Evolutionary conservation across 2,888 invertebrate genomes (phyloP), one percentile per base, ranked within the genome.

Genomic region (Galeruca laticollis): DNA sequence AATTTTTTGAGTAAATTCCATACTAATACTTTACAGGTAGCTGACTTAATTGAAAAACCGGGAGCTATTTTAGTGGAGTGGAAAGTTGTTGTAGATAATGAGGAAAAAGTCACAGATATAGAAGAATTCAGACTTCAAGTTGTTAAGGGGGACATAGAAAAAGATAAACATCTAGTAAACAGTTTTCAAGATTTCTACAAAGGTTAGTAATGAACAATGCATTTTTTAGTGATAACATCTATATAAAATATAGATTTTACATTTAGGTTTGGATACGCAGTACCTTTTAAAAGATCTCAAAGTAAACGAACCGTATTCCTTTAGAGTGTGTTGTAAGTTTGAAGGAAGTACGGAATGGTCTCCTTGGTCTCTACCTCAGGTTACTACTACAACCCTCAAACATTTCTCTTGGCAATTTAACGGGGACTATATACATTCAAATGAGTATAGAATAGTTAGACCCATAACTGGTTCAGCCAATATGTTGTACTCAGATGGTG

Each of bases 11-110:
- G n/a, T n/a, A n/a, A n/a, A n/a, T n/a, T n/a, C n/a, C 21, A 10
- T 21, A 52, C 5, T 0, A 35, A 18, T 57, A 11, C 15, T 11
- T 18, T 57, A 43, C 85, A 89, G 82, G 87, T 89, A 69, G 82
- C 83, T 13, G 84, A 86, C 43, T 81, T 87, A 11, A 81, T 79
- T 43, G 87, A 88, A 73, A 87, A 87, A 76, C 89, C 89, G 1
- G 89, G 88, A 15, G 87, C 87, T 37, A 80, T 89, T 18, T 81
- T 87, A 61, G 84, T 89, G 0, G 86, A 86, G 72, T 90, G 89
- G 89, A 84, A 88, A 79, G 75, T 74, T 52, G 85, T 86, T n/a
- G 66, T 66, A 18, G 83, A 83, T 56, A 77, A 76, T 68, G 84
- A 85, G 47, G 87, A 87, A 62, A 84, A 82, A 67, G 77, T 82